Evolutionary conservation across 2,113 vertebrate species (phyloP).

Genomic region (Eolophus roseicapilla): DNA sequence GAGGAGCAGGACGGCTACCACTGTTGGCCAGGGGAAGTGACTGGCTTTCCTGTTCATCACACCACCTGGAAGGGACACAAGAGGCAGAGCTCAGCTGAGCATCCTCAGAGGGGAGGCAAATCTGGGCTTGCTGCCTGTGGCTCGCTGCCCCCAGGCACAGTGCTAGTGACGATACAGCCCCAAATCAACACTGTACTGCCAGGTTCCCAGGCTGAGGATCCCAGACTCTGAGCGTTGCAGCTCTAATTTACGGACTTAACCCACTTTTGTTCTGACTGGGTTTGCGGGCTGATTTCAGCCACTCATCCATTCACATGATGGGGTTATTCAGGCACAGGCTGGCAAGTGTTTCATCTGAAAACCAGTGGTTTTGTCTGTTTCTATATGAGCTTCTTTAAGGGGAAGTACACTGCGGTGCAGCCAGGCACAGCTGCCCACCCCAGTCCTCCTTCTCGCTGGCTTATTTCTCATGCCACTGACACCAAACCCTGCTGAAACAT

Average conservation of each 20-base stretch:
- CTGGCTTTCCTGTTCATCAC: background rate
- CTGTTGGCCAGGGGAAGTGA: conserved; percentile 51
- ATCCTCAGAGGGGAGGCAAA: background rate
- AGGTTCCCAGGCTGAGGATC: background rate
- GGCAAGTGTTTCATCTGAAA: background rate
- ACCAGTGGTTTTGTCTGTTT: background rate
- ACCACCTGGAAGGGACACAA: background rate
- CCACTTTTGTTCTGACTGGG: background rate
- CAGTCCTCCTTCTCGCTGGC: background rate
- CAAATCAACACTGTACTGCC: accelerated
- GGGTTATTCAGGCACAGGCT: background rate
- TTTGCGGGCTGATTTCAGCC: background rate
- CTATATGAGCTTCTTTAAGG: background rate
- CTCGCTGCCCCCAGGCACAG: accelerated
- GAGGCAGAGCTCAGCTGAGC: background rate
- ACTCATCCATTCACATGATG: accelerated
- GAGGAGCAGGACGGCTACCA: conserved; percentile 52
- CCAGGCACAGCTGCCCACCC: accelerated
- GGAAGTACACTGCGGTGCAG: background rate
- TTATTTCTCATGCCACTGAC: background rate
- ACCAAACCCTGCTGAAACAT: background rate
- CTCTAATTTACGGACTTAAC: background rate
- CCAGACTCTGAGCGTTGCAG: background rate
- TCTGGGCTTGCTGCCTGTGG: accelerated
- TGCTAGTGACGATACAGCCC: accelerated